Percentiles rank a stretch among this genome's conserved stretches.
These are phyloP conservation scores for Drosophila kuntzei DNA, from an alignment of 2,888 invertebrate genomes.

Conservation along the genomic window DNA sequence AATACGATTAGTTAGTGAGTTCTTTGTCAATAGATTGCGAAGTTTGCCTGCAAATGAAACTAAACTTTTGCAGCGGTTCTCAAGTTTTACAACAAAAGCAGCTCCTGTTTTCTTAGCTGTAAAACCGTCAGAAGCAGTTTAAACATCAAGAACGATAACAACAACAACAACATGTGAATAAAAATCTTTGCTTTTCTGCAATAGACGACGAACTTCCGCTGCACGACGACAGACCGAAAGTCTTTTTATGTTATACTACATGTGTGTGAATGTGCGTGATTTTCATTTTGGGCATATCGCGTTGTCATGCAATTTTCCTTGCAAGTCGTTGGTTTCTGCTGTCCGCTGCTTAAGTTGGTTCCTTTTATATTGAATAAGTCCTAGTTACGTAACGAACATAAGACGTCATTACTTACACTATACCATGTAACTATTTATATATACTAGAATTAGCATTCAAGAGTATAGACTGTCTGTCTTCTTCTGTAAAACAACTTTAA, in stretches of 20 bases:
- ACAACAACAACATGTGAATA: constrained; percentile 24
- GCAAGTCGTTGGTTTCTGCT: constrained; percentile 30
- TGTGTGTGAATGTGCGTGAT: constrained; percentile 8
- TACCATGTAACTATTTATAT: background rate
- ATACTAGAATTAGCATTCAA: background rate
- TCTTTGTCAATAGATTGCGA: constrained; percentile 11
- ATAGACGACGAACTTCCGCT: constrained; percentile 65
- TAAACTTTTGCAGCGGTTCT: constrained; percentile 12
- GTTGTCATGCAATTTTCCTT: constrained; percentile 73
- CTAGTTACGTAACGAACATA: background rate
- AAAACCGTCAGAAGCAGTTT: constrained; percentile 51
- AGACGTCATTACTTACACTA: background rate
- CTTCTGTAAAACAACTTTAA: background rate
- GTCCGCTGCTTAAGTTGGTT: constrained; percentile 9
- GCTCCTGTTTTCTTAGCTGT: constrained; percentile 45
- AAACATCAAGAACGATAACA: constrained; percentile 29
- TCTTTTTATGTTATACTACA: constrained; percentile 21
- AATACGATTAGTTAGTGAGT: background rate
- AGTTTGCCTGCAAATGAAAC: constrained; percentile 19
- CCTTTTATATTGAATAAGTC: constrained; percentile 1
- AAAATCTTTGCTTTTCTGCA: constrained; percentile 35
- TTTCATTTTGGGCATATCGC: constrained; percentile 55
- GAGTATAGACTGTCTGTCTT: background rate
- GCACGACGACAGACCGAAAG: constrained; percentile 41
- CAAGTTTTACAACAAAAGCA: constrained; percentile 55